Percentiles rank a stretch among this genome's conserved stretches.
Conservation (phyloP, 2,797 vertebrate species). For the Microctenopoma lineatum region DNA sequence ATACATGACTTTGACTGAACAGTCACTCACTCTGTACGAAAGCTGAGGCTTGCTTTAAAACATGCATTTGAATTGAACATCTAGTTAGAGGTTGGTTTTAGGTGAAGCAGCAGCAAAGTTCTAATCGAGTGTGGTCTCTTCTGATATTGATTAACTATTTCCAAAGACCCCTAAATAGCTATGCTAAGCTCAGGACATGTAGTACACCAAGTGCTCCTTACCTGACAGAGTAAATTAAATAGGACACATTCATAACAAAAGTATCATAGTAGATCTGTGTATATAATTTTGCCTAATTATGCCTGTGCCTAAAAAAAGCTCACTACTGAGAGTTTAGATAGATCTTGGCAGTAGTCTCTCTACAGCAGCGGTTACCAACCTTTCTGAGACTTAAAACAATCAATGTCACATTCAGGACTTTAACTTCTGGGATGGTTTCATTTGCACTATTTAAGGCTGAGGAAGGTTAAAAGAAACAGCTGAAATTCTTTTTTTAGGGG, state of each 20-base stretch:
- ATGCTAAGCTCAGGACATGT: constrained; percentile 21
- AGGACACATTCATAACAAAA: constrained; percentile 26
- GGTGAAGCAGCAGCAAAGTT: constrained; percentile 1
- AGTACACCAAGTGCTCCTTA: constrained; percentile 22
- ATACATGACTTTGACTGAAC: constrained; percentile 6
- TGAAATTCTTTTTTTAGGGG: too few species aligned
- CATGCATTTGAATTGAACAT: constrained; percentile 14
- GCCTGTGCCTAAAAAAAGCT: too few species aligned
- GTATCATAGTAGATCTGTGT: too few species aligned
- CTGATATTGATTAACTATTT: constrained; percentile 12
- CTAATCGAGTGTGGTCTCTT: constrained; percentile 5
- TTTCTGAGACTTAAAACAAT: too few species aligned
- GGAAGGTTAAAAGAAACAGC: too few species aligned
- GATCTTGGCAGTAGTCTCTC: too few species aligned
- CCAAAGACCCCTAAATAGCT: constrained; percentile 15
- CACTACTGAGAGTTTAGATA: too few species aligned
- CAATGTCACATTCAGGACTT: too few species aligned
- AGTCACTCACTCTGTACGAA: constrained; percentile 7
- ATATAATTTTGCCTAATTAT: too few species aligned
- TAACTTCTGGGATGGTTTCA: too few species aligned
- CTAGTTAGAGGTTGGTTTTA: constrained; percentile 12
- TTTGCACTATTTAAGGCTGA: too few species aligned
- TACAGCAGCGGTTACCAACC: too few species aligned
- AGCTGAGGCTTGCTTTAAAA: constrained; percentile 27
- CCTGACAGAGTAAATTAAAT: constrained; percentile 20